Conservation (phyloP, 1,140 invertebrate species). For the Solen grandis region DNA sequence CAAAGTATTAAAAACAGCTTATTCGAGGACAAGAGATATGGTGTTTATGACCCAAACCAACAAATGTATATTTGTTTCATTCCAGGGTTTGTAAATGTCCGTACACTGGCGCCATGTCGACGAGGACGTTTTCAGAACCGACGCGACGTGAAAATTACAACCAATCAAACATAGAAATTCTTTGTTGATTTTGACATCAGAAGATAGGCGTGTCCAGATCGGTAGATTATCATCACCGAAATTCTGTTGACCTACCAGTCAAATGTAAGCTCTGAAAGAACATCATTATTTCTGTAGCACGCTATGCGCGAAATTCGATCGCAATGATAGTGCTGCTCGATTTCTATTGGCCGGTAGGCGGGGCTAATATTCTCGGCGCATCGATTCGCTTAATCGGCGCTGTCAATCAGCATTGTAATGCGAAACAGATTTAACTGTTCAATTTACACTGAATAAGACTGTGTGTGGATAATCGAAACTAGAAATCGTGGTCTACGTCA, state of each 20-base stretch:
- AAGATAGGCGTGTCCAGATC: slow-evolving; percentile 8
- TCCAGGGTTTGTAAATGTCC: slow-evolving; percentile 29
- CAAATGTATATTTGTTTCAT: slow-evolving; percentile 60
- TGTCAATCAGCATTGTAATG: not conserved
- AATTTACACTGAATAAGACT: not conserved
- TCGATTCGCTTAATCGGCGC: not conserved
- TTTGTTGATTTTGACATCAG: slow-evolving; percentile 53
- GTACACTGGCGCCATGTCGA: slow-evolving; percentile 23
- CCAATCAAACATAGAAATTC: slow-evolving; percentile 29
- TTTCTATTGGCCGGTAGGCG: slow-evolving; percentile 39
- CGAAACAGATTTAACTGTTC: not conserved
- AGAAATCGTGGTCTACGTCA: not conserved
- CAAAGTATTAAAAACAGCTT: slow-evolving; percentile 1
- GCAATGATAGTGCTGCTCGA: slow-evolving; percentile 9
- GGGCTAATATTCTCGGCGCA: slow-evolving; percentile 2
- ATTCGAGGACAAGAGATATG: slow-evolving; percentile 34
- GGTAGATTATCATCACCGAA: slow-evolving; percentile 14
- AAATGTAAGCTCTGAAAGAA: slow-evolving; percentile 18
- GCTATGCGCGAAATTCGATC: slow-evolving; percentile 22
- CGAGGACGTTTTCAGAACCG: not conserved
- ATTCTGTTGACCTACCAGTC: slow-evolving; percentile 18
- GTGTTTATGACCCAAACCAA: slow-evolving; percentile 49
- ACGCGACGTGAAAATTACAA: slow-evolving; percentile 46
- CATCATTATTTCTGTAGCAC: not conserved
- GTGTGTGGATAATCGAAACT: not conserved